Evolutionary conservation across 2,888 invertebrate genomes (phyloP).

Genomic region (Morinoia aosen): DNA sequence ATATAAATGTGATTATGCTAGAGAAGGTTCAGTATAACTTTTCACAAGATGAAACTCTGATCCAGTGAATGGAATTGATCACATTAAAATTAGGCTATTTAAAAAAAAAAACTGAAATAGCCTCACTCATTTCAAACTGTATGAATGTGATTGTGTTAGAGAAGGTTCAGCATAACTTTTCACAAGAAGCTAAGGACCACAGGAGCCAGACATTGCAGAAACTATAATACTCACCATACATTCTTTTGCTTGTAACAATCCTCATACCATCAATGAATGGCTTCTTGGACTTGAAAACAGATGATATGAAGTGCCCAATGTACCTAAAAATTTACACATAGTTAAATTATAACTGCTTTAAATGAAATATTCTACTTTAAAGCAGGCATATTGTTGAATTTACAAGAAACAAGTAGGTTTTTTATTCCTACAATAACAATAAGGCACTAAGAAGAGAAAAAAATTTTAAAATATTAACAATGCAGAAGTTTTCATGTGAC

Average conservation of each 20-base stretch:
- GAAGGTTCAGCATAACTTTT: not conserved
- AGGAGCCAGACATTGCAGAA: no score
- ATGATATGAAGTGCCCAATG: constrained; percentile 3
- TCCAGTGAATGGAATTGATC: not conserved
- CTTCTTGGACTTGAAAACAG: not conserved
- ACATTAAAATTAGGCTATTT: not conserved
- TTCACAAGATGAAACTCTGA: no score
- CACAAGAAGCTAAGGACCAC: no score
- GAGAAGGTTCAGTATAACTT: not conserved
- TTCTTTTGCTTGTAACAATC: not conserved
- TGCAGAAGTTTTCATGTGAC: no score
- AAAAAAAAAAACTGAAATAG: not conserved
- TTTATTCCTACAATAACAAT: no score
- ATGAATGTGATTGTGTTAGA: not conserved
- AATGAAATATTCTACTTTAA: no score
- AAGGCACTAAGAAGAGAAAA: no score
- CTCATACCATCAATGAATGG: not conserved
- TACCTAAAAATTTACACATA: not conserved
- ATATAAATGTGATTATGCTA: not conserved
- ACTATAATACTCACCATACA: not conserved
- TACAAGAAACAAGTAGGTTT: no score
- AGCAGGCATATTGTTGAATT: no score
- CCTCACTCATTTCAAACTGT: not conserved
- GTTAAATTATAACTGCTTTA: no score
- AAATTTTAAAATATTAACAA: no score